Evolutionary conservation across 1,140 invertebrate genomes (phyloP), one percentile per base, ranked within the genome.

Genomic region (Neodiprion pinetum): DNA sequence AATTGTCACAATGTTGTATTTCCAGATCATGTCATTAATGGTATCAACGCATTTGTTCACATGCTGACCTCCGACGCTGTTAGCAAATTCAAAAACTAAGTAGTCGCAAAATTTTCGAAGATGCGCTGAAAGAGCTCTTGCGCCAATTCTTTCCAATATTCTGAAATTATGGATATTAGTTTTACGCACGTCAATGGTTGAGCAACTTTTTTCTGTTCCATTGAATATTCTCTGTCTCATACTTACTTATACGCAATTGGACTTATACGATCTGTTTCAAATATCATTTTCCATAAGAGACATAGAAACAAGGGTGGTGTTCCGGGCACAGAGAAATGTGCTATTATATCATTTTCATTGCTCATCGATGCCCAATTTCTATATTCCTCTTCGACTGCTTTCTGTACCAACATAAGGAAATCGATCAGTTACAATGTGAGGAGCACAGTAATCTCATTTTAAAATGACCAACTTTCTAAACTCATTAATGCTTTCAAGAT

Each of bases 1-100:
- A 69, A 99, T 96, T 9, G 97, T 97, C 53, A 99, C 94, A 76
- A 99, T 96, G 85, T 98, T 97, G 83, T 97, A 98, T 80, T 98
- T 97, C 97, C 97, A 99, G 69, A 99, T 97, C 91, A 99, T 96
- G 79, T 97, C 95, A 85, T 97, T 98, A 68, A 99, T 94, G 1
- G 97, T 96, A 80, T 99, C 97, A 2, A 98, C 96, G 81, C 95
- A 96, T 85, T 97, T 97, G 82, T 96, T 96, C 8, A 97, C 96
- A 81, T 96, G 94, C 72, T 93, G 91, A 2, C 95, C 95, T 74
- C 94, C 95, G 7, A 94, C 93, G 14, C 93, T 95, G 80, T 94
- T 96, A 0, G 94, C 94, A 83, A 99, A 96, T 84, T 99, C 97
- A 84, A 94, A 95, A 0, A 98, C 95, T 0, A 99, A 87, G 86